phyloP scores from a whole-genome alignment of 2,888 invertebrate genomes.

The Tanaodytes sp. region DNA sequence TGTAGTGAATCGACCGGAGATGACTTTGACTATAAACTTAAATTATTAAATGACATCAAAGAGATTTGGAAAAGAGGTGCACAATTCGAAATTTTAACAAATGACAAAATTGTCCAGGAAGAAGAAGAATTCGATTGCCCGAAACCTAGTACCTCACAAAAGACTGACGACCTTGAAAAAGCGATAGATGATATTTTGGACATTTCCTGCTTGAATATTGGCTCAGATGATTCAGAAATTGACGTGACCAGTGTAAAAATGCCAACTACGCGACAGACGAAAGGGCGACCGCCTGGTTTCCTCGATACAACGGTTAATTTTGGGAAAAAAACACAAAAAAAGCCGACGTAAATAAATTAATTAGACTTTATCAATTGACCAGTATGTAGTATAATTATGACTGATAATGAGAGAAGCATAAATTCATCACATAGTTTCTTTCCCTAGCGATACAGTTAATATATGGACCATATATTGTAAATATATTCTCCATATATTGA shows the following conservation, averaged over 20 bases:
- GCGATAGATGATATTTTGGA: constrained; percentile 11
- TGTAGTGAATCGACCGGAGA: constrained; percentile 7
- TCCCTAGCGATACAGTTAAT: no score
- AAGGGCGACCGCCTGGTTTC: constrained; percentile 6
- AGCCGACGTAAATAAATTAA: no score
- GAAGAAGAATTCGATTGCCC: neutral
- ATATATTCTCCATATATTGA: no score
- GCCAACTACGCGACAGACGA: constrained; percentile 9
- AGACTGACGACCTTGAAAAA: neutral
- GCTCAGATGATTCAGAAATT: neutral
- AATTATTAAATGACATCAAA: constrained; percentile 1
- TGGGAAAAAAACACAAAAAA: no score
- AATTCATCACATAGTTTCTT: no score
- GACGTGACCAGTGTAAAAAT: neutral
- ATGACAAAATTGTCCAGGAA: neutral
- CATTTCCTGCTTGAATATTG: constrained; percentile 1
- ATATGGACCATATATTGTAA: no score
- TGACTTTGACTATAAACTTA: constrained; percentile 1
- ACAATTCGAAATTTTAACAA: no score
- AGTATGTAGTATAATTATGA: no score
- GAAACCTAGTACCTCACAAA: neutral
- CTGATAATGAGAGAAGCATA: no score
- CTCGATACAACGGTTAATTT: constrained; percentile 10
- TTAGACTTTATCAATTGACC: no score
- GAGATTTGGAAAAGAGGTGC: constrained; percentile 2